Conservation (phyloP, 2,113 vertebrate species). For the Scomber scombrus region DNA sequence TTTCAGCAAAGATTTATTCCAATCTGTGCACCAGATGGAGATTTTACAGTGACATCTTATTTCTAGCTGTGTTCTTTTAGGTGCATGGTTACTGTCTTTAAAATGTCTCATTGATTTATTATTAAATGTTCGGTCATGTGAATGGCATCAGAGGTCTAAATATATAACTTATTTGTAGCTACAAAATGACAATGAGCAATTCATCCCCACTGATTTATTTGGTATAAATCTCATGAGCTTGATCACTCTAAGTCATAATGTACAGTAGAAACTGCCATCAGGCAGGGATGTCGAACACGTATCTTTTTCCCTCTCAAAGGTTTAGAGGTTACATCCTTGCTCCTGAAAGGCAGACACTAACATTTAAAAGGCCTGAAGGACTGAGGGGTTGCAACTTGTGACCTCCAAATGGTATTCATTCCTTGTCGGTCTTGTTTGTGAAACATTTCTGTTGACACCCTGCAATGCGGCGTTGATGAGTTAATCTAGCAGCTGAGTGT, state of each 20-base stretch:
- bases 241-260: slow-evolving; percentile 46
- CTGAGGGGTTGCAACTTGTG: slow-evolving; percentile 77
- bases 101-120: slow-evolving; percentile 35
- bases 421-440: slow-evolving; percentile 85
- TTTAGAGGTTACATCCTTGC: slow-evolving; percentile 82
- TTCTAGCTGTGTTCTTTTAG: slow-evolving; percentile 11
- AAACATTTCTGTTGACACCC: slow-evolving; percentile 89
- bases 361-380: slow-evolving; percentile 85
- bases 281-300: slow-evolving; percentile 42
- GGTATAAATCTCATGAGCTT: slow-evolving; percentile 26
- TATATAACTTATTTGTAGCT: slow-evolving; percentile 50
- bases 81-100: slow-evolving; percentile 11
- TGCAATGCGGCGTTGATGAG: slow-evolving; percentile 89
- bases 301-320: slow-evolving; percentile 75
- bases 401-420: slow-evolving; percentile 90
- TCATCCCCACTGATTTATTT: slow-evolving; percentile 42
- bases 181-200: slow-evolving; percentile 45
- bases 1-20: not conserved
- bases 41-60: slow-evolving; percentile 12
- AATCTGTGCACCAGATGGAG: slow-evolving; percentile 6
- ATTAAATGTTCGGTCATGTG: slow-evolving; percentile 22
- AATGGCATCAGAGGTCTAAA: slow-evolving; percentile 41
- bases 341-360: slow-evolving; percentile 85
- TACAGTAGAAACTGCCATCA: slow-evolving; percentile 61
- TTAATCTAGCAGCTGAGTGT: slow-evolving; percentile 90